Evolutionary conservation across 2,797 vertebrate species (phyloP), one percentile per base, ranked within the genome.

Genomic region (Geotrypetes seraphini): DNA sequence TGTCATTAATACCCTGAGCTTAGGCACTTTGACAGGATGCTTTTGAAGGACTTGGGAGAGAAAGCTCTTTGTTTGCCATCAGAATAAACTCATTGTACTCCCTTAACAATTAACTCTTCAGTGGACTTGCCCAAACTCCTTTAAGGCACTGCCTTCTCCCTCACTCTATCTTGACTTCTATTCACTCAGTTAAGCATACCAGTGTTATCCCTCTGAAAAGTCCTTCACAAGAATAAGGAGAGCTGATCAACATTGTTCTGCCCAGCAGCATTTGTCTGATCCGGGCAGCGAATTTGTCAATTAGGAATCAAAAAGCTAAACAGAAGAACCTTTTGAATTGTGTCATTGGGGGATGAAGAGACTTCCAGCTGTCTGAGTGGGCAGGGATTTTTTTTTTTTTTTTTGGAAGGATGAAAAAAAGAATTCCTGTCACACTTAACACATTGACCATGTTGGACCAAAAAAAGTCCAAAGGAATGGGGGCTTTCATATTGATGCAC

Each of bases 301-400:
- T 85, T 82, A 86, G 70, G 54, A 83, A 76, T 83, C 81, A 82
- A 80, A 83, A 83, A 83, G 79, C 64, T 65, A 83, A 76, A 83
- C 68, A 82, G 73, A 81, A 62, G 50, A 62, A 69, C 63, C 79
- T 84, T 85, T 84, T 85, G 75, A 85, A 53, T 58, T 12, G 60
- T 76, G 73, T 74, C 75, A 66, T 59, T 2, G 5, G 77, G 68
- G 78, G 80, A 81, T 67, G 66, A 67, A 71, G 69, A 63, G 69
- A 66, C 71, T 80, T 81, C 77, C 80, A 79, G 75, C 75, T 81
- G 77, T 59, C 67, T 70, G 58, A 57, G 20, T 60, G 62, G 73
- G 64, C 53, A 66, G 65, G 44, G 63, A 73, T 80, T 69, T 67
- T 75, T 73, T 80, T 67, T 75, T 73, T 80, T 69, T 67, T 75